Conservation (phyloP, 2,888 invertebrate species). For the Abrostola tripartita region DNA sequence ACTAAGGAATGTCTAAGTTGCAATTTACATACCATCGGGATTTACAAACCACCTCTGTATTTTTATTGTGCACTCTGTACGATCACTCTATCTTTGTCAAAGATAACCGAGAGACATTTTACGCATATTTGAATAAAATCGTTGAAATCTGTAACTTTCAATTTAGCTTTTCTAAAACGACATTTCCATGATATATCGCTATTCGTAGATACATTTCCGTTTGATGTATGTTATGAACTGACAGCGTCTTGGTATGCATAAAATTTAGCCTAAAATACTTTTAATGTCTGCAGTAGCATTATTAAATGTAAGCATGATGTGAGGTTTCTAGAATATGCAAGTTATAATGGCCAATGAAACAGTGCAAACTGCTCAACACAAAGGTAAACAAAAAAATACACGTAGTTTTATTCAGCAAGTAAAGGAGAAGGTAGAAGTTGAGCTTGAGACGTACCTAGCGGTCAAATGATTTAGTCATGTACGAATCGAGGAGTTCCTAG, state of each 20-base stretch:
- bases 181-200: neutral
- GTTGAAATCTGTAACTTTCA: neutral
- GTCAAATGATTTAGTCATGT: too few species aligned
- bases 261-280: neutral
- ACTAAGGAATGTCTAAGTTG: too few species aligned
- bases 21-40: neutral
- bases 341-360: too few species aligned
- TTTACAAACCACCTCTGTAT: neutral
- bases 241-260: neutral
- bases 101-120: neutral
- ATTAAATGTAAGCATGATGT: too few species aligned
- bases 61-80: neutral
- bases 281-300: too few species aligned
- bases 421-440: too few species aligned
- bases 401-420: too few species aligned
- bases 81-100: neutral
- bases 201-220: neutral
- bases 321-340: too few species aligned
- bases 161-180: neutral
- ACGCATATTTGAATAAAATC: constrained; percentile 1
- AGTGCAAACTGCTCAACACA: too few species aligned
- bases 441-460: too few species aligned
- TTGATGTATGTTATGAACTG: neutral
- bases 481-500: too few species aligned
- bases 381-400: too few species aligned